Evolutionary conservation across 2,797 vertebrate genomes (phyloP).

Genomic region (Alfaro cultratus): DNA sequence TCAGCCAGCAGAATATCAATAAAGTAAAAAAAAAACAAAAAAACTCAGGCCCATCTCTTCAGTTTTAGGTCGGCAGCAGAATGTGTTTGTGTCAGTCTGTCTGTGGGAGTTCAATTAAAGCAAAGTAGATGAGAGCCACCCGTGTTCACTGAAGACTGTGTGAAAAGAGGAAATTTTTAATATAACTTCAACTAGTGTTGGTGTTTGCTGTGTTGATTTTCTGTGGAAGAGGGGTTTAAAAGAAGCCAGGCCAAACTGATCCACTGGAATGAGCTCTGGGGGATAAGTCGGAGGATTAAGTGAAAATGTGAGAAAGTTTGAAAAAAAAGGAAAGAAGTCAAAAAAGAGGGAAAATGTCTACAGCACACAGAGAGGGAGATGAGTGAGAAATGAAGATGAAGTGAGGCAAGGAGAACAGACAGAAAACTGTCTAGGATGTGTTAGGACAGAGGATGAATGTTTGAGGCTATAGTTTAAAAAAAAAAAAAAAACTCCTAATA

Average conservation of each 20-base stretch:
- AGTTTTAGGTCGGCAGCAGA: slow-evolving; percentile 36
- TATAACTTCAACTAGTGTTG: slow-evolving; percentile 49
- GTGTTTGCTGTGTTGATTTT: slow-evolving; percentile 58
- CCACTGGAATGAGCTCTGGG: slow-evolving; percentile 57
- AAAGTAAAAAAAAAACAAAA: slow-evolving; percentile 26
- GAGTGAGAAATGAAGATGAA: slow-evolving; percentile 58
- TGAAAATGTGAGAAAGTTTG: neutral
- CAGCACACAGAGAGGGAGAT: slow-evolving; percentile 11
- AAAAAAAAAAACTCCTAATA: slow-evolving; percentile 49
- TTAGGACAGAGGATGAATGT: slow-evolving; percentile 64
- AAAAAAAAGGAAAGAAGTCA: slow-evolving; percentile 21
- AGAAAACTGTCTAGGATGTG: slow-evolving; percentile 49
- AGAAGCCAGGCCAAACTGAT: slow-evolving; percentile 54
- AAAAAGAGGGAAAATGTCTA: slow-evolving; percentile 12
- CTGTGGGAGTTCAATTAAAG: slow-evolving; percentile 64
- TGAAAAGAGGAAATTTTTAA: slow-evolving; percentile 52
- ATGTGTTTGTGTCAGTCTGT: slow-evolving; percentile 50
- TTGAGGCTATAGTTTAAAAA: slow-evolving; percentile 64
- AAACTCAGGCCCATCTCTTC: slow-evolving; percentile 48
- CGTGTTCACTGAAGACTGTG: slow-evolving; percentile 39
- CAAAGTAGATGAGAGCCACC: slow-evolving; percentile 50
- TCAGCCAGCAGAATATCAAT: slow-evolving; percentile 52
- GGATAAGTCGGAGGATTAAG: slow-evolving; percentile 69
- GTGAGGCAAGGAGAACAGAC: slow-evolving; percentile 48
- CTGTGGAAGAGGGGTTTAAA: slow-evolving; percentile 41